A percentile compares a stretch with the other conserved stretches of the same genome.
Conservation (phyloP, 2,797 vertebrate genomes). For the Semaprochilodus insignis region DNA sequence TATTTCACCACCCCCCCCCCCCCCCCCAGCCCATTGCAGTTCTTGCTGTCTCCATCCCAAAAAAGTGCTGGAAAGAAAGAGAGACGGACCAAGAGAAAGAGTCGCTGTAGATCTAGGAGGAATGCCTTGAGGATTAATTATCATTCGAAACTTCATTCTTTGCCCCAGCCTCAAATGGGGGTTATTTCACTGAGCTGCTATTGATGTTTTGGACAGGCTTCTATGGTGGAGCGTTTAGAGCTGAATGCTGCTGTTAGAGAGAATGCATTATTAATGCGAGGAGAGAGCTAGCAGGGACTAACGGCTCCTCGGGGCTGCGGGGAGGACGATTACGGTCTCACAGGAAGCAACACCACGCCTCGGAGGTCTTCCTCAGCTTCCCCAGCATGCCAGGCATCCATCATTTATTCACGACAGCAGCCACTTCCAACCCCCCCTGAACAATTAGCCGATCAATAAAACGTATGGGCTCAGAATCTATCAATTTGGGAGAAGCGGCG, state of each 20-base stretch:
- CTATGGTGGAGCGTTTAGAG: slow-evolving; percentile 64
- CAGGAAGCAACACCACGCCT: slow-evolving; percentile 60
- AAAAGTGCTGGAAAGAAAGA: slow-evolving; percentile 22
- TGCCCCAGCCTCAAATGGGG: slow-evolving; percentile 55
- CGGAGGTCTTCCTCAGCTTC: slow-evolving; percentile 65
- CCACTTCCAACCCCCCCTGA: slow-evolving; percentile 53
- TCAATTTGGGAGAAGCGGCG: slow-evolving; percentile 67
- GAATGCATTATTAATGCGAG: slow-evolving; percentile 74
- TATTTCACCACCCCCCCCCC: slow-evolving; percentile 31
- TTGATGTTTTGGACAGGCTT: slow-evolving; percentile 66
- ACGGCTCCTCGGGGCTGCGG: slow-evolving; percentile 57
- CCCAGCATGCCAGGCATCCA: slow-evolving; percentile 69
- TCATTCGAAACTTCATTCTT: slow-evolving; percentile 59
- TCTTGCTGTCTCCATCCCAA: slow-evolving; percentile 44
- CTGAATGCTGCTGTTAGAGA: slow-evolving; percentile 71
- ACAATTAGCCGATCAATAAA: slow-evolving; percentile 82
- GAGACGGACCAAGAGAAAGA: slow-evolving; percentile 10
- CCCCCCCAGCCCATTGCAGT: neutral
- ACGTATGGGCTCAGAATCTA: slow-evolving; percentile 72
- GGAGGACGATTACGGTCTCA: slow-evolving; percentile 61
- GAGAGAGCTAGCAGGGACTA: slow-evolving; percentile 66
- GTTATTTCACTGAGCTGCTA: slow-evolving; percentile 63
- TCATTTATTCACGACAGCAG: slow-evolving; percentile 78
- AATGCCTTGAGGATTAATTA: slow-evolving; percentile 64
- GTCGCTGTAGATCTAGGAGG: slow-evolving; percentile 48